Evolutionary conservation across 2,888 invertebrate genomes (phyloP).

Genomic region (Apamea sordens): DNA sequence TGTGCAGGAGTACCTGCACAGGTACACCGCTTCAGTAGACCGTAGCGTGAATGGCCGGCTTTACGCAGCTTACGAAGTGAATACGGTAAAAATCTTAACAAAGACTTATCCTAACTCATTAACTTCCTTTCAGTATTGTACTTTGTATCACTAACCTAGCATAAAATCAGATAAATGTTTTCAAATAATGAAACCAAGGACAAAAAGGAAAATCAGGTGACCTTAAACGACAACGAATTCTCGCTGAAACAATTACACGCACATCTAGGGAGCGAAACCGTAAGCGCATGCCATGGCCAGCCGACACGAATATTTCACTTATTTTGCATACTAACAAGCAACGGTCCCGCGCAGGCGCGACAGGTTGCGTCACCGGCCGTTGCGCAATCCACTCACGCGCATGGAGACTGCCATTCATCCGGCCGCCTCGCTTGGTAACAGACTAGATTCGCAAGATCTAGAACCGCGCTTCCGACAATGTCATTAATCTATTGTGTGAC

Average conservation of each 20-base stretch:
- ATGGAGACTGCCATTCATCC: slow-evolving; percentile 85
- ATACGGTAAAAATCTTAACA: slow-evolving; percentile 32
- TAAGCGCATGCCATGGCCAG: slow-evolving; percentile 77
- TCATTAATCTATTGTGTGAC: slow-evolving; percentile 70
- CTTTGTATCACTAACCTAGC: slow-evolving; percentile 30
- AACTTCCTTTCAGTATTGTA: slow-evolving; percentile 20
- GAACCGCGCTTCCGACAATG: slow-evolving; percentile 70
- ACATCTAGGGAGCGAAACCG: slow-evolving; percentile 75
- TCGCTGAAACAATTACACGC: slow-evolving; percentile 65
- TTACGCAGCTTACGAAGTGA: not conserved
- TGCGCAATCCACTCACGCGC: slow-evolving; percentile 86
- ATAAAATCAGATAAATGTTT: slow-evolving; percentile 21
- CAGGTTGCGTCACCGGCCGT: slow-evolving; percentile 85
- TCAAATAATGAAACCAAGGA: slow-evolving; percentile 16
- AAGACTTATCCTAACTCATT: slow-evolving; percentile 23
- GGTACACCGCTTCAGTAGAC: too few relatives aligned
- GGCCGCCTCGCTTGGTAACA: slow-evolving; percentile 83
- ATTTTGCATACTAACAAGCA: slow-evolving; percentile 88
- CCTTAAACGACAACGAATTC: slow-evolving; percentile 66
- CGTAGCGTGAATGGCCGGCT: too few relatives aligned
- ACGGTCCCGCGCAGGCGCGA: slow-evolving; percentile 78
- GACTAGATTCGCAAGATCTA: slow-evolving; percentile 72
- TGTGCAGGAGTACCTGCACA: too few relatives aligned
- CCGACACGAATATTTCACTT: slow-evolving; percentile 83
- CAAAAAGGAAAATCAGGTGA: slow-evolving; percentile 45